Base-by-base conservation (phyloP, 2,888 invertebrate genomes). In the Glyphotaelius pellucidus region DNA sequence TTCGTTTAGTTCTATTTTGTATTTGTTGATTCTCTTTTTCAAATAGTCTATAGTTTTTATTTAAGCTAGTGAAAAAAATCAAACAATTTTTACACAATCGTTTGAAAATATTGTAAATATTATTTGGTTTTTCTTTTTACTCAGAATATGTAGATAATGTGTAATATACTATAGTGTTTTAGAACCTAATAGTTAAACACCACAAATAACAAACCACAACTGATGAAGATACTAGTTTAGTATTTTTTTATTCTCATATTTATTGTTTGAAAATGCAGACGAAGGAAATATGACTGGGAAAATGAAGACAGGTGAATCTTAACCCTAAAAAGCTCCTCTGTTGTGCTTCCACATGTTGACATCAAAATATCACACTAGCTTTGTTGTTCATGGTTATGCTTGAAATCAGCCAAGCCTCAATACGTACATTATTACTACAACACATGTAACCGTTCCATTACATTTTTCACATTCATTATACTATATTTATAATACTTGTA, bases 281-380 rank as follows among this genome's bases (percentile, higher is more conserved):
- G 96, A 94, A 95, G 96, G 95, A 96, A 96, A 95, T 95, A 95
- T 94, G 95, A 95, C 94, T 96, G 96, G 96, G 96, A 96, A 94
- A 95, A 96, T 94, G 95, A 96, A 93, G 96, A 96, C 95, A 96
- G 96, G 96, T 96, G 96, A 94, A 32, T 81, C 31, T 15, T 30
- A 79, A 67, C n/a, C 67, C 67, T 67, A 67, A 25, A 31, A 81
- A 19, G 81, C 81, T 81, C 32, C 19, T 81, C 4, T 81, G 31
- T 32, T 32, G 32, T 81, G 81, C 30, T 32, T 32, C 32, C 81
- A 81, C 81, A 81, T 32, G 14, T 31, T 32, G 32, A 81, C 4
- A 81, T 81, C 81, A 81, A 81, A n/a, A 25, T 7, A 25, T 67
- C 67, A n/a, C 67, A 67, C 67, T 67, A 67, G 67, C 67, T 67